Percentiles rank a stretch among this genome's conserved stretches.
Evolutionary conservation across 1,140 invertebrate genomes (phyloP).

Genomic region (Palaemon carinicauda): DNA sequence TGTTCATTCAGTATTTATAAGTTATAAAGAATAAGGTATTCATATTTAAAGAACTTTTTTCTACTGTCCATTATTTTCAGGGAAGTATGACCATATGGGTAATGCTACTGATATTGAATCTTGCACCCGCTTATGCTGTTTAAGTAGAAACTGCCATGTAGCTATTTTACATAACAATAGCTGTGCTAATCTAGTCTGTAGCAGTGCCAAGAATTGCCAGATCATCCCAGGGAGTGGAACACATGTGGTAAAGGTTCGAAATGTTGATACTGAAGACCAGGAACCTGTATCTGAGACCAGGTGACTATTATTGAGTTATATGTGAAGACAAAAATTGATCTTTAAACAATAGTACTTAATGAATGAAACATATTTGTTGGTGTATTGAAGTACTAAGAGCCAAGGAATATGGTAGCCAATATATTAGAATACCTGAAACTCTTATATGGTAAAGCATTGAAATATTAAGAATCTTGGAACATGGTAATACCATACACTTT

Average conservation of each 20-base stretch:
- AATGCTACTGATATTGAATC: background rate
- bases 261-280: background rate
- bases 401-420: too few species aligned
- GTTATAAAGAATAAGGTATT: background rate
- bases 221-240: constrained; percentile 21
- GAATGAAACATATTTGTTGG: too few species aligned
- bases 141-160: constrained; percentile 75
- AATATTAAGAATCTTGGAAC: too few species aligned
- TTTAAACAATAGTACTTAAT: background rate
- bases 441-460: too few species aligned
- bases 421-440: too few species aligned
- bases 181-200: constrained; percentile 74
- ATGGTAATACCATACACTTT: too few species aligned
- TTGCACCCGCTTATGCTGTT: constrained; percentile 80
- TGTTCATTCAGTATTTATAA: background rate
- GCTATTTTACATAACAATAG: constrained; percentile 76
- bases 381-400: too few species aligned
- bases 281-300: background rate
- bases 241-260: background rate
- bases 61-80: background rate
- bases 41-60: background rate
- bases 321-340: background rate
- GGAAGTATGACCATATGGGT: background rate
- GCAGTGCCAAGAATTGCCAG: constrained; percentile 66
- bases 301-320: background rate